Evolutionary conservation across 2,113 vertebrate species (phyloP).

Genomic region (Acrocephalus arundinaceus): DNA sequence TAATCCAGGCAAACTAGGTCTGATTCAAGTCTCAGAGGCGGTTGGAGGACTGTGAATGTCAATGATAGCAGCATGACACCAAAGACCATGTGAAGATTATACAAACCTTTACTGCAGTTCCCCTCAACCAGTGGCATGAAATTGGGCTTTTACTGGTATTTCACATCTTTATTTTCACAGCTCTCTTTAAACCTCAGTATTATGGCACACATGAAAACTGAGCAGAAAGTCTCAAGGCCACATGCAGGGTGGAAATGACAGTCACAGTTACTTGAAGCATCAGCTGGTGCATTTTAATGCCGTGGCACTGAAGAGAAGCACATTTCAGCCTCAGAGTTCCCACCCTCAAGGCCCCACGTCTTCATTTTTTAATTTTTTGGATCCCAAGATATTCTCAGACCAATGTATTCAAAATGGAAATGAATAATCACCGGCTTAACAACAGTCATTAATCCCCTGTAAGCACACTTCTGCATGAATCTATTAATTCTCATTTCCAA

Average conservation of each 20-base stretch:
- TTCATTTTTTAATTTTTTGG: neutral
- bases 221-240: neutral
- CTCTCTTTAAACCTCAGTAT: neutral
- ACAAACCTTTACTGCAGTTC: neutral
- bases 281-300: neutral
- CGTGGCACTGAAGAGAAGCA: neutral
- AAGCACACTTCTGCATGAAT: constrained; percentile 21
- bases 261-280: neutral
- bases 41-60: neutral
- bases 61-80: neutral
- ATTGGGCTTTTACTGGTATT: neutral
- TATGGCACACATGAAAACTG: neutral
- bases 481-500: constrained; percentile 64
- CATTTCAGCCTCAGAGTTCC: neutral
- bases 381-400: neutral
- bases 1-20: neutral
- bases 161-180: neutral
- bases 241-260: neutral
- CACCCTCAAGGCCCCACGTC: neutral
- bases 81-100: neutral
- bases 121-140: neutral
- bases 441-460: constrained; percentile 39
- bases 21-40: neutral
- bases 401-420: constrained; percentile 54
- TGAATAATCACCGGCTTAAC: constrained; percentile 46